Evolutionary conservation across 2,113 vertebrate species (phyloP).

Genomic region (Ariopsis seemanni): DNA sequence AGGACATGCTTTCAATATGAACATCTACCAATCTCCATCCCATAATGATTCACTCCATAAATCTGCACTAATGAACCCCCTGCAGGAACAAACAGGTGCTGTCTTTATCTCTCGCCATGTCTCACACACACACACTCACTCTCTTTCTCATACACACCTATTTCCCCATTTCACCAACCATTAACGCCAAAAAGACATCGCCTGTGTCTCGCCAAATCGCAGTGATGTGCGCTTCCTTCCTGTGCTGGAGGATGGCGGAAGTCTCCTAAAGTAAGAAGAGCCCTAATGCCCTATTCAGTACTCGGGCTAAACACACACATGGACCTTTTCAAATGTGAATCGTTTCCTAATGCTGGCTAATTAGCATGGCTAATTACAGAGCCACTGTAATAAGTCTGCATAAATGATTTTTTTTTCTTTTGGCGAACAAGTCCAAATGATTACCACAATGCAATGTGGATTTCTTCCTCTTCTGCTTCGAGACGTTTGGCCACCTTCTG

Average conservation of each 20-base stretch:
- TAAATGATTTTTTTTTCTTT: slow-evolving; percentile 64
- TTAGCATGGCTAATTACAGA: slow-evolving; percentile 77
- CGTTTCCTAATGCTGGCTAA: slow-evolving; percentile 67
- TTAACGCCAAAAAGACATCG: slow-evolving; percentile 59
- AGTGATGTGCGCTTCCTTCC: slow-evolving; percentile 56
- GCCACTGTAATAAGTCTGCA: slow-evolving; percentile 70
- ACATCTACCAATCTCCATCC: slow-evolving; percentile 64
- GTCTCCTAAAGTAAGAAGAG: background rate
- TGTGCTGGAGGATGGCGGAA: background rate
- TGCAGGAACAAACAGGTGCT: slow-evolving; percentile 63
- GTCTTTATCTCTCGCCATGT: slow-evolving; percentile 46
- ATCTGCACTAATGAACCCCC: slow-evolving; percentile 59
- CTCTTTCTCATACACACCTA: slow-evolving; percentile 19
- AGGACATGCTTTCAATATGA: slow-evolving; percentile 61
- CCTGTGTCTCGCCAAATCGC: slow-evolving; percentile 56
- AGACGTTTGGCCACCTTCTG: slow-evolving; percentile 61
- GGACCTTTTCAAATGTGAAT: slow-evolving; percentile 36
- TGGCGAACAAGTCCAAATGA: slow-evolving; percentile 73
- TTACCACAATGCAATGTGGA: slow-evolving; percentile 67
- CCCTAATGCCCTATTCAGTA: background rate
- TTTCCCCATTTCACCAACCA: slow-evolving; percentile 50
- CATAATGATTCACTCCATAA: slow-evolving; percentile 64
- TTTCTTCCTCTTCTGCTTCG: slow-evolving; percentile 58
- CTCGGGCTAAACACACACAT: slow-evolving; percentile 18
- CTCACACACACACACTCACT: slow-evolving; percentile 38